phyloP scores from a whole-genome alignment of 2,113 vertebrate genomes.

The Phylloscopus trochiloides region DNA sequence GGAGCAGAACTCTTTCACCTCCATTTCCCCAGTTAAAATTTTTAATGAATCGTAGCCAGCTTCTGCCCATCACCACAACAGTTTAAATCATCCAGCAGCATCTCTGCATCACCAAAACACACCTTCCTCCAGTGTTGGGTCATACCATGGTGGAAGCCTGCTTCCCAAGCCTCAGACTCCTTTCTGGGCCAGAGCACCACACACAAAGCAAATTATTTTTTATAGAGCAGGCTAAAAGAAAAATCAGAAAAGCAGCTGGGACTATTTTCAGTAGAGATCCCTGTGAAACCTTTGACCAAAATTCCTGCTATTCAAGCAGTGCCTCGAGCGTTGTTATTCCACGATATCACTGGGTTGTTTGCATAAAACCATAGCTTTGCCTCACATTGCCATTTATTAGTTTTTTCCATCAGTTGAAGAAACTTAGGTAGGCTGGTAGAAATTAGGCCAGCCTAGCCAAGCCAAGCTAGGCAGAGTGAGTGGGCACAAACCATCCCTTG shows the following conservation, averaged over 20 bases:
- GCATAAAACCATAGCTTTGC: not conserved
- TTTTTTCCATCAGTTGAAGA: not conserved
- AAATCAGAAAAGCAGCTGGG: not conserved
- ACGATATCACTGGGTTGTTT: fast-evolving
- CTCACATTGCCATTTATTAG: not conserved
- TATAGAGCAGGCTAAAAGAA: not conserved
- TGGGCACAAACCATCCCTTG: not conserved
- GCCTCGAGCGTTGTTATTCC: not conserved
- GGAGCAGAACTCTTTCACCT: not conserved
- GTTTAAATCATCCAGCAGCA: not conserved
- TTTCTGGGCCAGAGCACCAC: not conserved
- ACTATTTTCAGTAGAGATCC: not conserved
- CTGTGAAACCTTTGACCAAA: not conserved
- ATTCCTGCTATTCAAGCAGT: not conserved
- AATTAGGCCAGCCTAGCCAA: not conserved
- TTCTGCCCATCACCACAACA: not conserved
- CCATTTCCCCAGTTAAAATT: not conserved
- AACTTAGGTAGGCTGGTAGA: not conserved
- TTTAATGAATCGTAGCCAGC: not conserved
- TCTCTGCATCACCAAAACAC: not conserved
- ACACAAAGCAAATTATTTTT: not conserved
- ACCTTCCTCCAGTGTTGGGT: not conserved
- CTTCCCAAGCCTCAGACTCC: not conserved
- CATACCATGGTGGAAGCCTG: not conserved
- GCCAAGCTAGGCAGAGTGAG: not conserved